These are phyloP conservation scores for Etia nguti DNA, from an alignment of 2,113 vertebrate genomes.

Conservation along the genomic window DNA sequence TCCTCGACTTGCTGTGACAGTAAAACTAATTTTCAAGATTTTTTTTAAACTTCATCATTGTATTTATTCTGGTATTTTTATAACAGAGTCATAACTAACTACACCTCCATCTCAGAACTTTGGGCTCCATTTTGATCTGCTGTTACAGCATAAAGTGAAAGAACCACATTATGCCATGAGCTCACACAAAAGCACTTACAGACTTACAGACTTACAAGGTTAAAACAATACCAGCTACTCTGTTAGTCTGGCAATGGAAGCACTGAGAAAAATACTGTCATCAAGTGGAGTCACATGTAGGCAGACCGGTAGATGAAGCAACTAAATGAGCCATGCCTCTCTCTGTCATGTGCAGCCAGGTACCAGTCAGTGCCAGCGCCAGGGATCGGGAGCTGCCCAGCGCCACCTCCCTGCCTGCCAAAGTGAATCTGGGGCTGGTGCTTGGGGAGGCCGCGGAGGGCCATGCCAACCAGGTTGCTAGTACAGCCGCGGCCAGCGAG, in stretches of 20 bases:
- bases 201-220: background rate
- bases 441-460: constrained; percentile 48
- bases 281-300: background rate
- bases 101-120: background rate
- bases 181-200: background rate
- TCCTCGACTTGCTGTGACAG: background rate
- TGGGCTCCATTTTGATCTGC: background rate
- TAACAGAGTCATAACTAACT: background rate
- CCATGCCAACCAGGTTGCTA: constrained; percentile 26
- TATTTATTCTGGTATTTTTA: background rate
- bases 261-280: background rate
- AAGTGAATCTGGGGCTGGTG: constrained; percentile 56
- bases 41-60: background rate
- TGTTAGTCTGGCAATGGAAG: background rate
- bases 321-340: background rate
- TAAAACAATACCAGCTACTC: background rate
- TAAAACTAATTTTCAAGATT: background rate
- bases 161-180: background rate
- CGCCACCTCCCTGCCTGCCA: constrained; percentile 48
- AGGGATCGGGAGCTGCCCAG: constrained; percentile 57
- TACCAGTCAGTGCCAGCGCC: constrained; percentile 66
- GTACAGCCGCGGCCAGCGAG: constrained; percentile 51
- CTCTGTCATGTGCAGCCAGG: constrained; percentile 73
- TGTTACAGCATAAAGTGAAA: background rate
- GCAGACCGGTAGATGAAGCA: background rate